Conservation (phyloP, 2,888 invertebrate genomes). For the Lasioglossum morio region DNA sequence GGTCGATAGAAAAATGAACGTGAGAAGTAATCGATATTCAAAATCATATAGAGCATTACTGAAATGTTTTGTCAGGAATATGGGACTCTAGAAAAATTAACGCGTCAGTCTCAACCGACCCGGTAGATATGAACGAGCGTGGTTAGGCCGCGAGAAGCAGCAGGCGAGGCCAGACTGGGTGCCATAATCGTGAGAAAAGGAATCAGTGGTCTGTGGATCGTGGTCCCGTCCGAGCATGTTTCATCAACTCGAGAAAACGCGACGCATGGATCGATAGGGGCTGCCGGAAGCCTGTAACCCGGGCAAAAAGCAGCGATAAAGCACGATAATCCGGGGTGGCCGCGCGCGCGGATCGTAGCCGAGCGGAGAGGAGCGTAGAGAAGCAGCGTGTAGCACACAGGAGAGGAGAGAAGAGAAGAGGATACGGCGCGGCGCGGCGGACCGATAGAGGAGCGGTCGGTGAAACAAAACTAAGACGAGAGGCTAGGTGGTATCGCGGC, state of each 20-base stretch:
- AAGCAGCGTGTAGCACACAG: not conserved
- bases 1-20: too few species aligned
- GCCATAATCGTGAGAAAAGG: constrained; percentile 11
- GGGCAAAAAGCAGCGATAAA: constrained; percentile 62
- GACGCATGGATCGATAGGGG: constrained; percentile 53
- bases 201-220: constrained; percentile 3
- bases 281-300: constrained; percentile 53
- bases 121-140: not conserved
- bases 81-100: too few species aligned
- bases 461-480: not conserved
- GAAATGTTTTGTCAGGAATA: too few species aligned
- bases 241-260: constrained; percentile 55
- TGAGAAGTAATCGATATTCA: too few species aligned
- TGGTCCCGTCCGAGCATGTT: constrained; percentile 27
- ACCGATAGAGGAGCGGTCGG: constrained; percentile 25
- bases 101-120: too few species aligned
- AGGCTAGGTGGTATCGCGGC: constrained; percentile 34
- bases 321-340: constrained; percentile 54
- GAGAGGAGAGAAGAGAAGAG: not conserved
- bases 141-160: not conserved
- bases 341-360: constrained; percentile 8
- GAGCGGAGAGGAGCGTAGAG: not conserved
- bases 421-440: not conserved
- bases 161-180: not conserved
- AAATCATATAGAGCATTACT: too few species aligned